Conservation (phyloP, 2,888 invertebrate genomes). For the Lymantria dispar region DNA sequence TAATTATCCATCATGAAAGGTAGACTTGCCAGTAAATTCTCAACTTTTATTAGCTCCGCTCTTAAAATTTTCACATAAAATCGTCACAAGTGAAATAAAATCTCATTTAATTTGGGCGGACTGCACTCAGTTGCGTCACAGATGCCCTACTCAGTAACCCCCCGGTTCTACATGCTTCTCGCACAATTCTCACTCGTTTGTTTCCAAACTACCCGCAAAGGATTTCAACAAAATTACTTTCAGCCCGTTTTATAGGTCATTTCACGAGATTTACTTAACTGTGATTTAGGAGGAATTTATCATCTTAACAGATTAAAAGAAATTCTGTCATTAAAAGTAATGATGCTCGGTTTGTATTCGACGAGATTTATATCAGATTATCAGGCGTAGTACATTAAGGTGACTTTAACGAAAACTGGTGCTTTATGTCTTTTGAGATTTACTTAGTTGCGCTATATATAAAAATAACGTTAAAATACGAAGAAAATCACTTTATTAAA, state of each 20-base stretch:
- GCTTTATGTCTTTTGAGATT: too few relatives aligned
- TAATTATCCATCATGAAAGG: constrained; percentile 62
- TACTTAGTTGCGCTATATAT: too few relatives aligned
- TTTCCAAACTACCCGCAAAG: constrained; percentile 70
- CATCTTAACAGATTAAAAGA: constrained; percentile 62
- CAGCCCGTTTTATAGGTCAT: constrained; percentile 73
- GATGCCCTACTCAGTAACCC: constrained; percentile 22
- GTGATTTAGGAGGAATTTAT: constrained; percentile 68
- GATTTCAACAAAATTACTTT: constrained; percentile 74
- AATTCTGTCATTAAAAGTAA: constrained; percentile 67
- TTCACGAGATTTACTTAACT: constrained; percentile 68
- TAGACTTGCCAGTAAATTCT: constrained; percentile 58
- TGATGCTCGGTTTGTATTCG: constrained; percentile 54
- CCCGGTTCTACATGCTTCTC: constrained; percentile 6
- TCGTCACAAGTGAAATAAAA: constrained; percentile 66
- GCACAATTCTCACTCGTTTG: constrained; percentile 38
- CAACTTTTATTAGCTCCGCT: constrained; percentile 60
- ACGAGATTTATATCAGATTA: constrained; percentile 53
- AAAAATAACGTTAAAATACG: too few relatives aligned
- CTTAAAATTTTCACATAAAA: constrained; percentile 69
- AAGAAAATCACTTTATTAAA: too few relatives aligned
- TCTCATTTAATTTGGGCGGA: constrained; percentile 61
- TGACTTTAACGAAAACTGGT: too few relatives aligned
- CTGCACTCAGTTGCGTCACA: constrained; percentile 48
- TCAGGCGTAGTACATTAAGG: constrained; percentile 34